phyloP scores from a whole-genome alignment of 2,888 invertebrate genomes.

The Hipparchia semele region DNA sequence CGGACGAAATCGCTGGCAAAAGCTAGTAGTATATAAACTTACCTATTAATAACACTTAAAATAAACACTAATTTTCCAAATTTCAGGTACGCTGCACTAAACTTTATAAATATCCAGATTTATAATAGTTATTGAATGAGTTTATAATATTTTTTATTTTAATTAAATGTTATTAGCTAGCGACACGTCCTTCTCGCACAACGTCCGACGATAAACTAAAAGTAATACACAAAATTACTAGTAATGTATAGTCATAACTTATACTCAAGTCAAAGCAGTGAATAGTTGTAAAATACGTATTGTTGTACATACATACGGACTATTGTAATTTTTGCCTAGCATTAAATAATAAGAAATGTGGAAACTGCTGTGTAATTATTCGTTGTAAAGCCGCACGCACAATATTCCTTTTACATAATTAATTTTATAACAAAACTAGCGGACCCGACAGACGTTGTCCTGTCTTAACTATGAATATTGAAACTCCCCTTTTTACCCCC shows the following conservation, averaged over 20 bases:
- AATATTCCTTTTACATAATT: neutral
- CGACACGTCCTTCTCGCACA: neutral
- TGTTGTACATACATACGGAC: neutral
- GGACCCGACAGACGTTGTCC: no score
- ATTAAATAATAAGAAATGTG: conserved; percentile 8
- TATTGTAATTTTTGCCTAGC: neutral
- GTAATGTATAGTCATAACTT: no score
- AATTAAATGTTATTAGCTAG: neutral
- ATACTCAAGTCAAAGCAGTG: neutral
- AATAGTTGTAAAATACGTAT: neutral
- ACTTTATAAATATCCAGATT: neutral
- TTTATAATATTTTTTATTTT: neutral
- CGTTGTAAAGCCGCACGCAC: neutral
- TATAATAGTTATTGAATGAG: neutral
- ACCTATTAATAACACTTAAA: conserved; percentile 12
- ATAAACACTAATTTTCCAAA: neutral
- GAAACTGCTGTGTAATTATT: neutral
- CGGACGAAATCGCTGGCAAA: no score
- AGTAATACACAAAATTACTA: no score
- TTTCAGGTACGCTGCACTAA: neutral
- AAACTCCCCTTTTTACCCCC: no score
- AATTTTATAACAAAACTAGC: no score
- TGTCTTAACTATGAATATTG: no score
- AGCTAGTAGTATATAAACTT: neutral
- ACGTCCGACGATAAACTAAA: neutral